Evolutionary conservation across 2,113 vertebrate species (phyloP), one percentile per base, ranked within the genome.

Genomic region (Eupsittula cactorum): DNA sequence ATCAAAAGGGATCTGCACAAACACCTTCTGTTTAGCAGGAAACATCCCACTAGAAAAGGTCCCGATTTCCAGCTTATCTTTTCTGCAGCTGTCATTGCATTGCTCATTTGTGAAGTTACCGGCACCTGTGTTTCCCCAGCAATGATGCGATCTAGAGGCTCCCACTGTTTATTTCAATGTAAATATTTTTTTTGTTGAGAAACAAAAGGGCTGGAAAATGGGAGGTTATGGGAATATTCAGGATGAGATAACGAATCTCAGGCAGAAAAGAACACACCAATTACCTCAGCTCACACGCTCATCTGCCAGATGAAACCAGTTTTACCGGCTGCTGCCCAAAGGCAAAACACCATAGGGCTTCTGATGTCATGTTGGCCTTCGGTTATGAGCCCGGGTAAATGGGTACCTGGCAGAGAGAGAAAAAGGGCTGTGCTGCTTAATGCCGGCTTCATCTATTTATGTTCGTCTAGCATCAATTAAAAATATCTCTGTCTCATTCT

Each of bases 251-350:
- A 94, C 96, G 96, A 97, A 97, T 95, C 53, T 95, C 88, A 93
- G 67, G 93, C 92, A 95, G 94, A 33, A 60, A 96, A 96, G 82
- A 92, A 88, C 63, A 92, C 71, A 70, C 79, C 93, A 96, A 93
- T 97, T 96, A 92, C 93, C 37, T 60, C 83, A 91, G 29, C 96
- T 96, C 90, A 84, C 96, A 95, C 47, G 46, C 86, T 93, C 82
- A 60, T 94, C 94, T 95, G 95, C 95, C 89, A 92, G 97, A 97
- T 93, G 93, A 93, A 98, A 98, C 97, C 97, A 95, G 97, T 96
- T 96, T 94, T 97, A 94, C 94, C 97, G 95, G 98, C 95, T 95
- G 77, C 76, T 88, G 97, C 96, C 96, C 97, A 90, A 95, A 95
- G 96, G 97, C 94, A 90, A 93, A 97, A 96, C 95, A 96, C 94